Evolutionary conservation across 1,140 invertebrate genomes (phyloP).

Genomic region (Cylas formicarius): DNA sequence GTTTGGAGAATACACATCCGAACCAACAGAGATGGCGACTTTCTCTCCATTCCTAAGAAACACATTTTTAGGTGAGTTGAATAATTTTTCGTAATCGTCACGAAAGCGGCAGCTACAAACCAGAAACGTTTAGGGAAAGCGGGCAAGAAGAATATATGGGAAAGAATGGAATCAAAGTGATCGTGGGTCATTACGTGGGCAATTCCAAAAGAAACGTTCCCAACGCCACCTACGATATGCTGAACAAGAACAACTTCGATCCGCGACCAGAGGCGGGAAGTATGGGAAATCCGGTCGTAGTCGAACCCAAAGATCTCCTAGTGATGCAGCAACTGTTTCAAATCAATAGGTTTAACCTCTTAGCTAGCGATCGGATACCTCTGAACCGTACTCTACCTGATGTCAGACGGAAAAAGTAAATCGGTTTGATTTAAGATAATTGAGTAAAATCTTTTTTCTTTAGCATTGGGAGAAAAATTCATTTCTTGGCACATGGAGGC

Average conservation of each 20-base stretch:
- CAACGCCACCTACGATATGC: slow-evolving; percentile 54
- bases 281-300: slow-evolving; percentile 72
- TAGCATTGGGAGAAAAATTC: too few relatives aligned
- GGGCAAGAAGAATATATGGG: slow-evolving; percentile 64
- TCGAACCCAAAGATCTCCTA: slow-evolving; percentile 65
- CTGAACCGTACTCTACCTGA: slow-evolving; percentile 87
- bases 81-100: slow-evolving; percentile 6
- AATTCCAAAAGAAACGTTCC: slow-evolving; percentile 31
- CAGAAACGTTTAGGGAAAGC: slow-evolving; percentile 26
- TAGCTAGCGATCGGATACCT: slow-evolving; percentile 87
- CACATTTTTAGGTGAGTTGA: slow-evolving; percentile 30
- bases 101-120: neutral
- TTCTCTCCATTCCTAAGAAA: too few relatives aligned
- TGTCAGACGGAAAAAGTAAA: slow-evolving; percentile 65
- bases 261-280: slow-evolving; percentile 68
- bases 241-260: slow-evolving; percentile 75
- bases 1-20: slow-evolving; percentile 22
- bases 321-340: slow-evolving; percentile 74
- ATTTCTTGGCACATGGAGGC: too few relatives aligned
- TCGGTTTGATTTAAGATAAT: too few relatives aligned
- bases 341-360: slow-evolving; percentile 84
- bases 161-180: slow-evolving; percentile 64
- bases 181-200: slow-evolving; percentile 79
- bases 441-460: too few relatives aligned
- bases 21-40: too few relatives aligned